These are phyloP conservation scores for Smutsia gigantea DNA, from an alignment of 2,797 vertebrate genomes.

Conservation along the genomic window DNA sequence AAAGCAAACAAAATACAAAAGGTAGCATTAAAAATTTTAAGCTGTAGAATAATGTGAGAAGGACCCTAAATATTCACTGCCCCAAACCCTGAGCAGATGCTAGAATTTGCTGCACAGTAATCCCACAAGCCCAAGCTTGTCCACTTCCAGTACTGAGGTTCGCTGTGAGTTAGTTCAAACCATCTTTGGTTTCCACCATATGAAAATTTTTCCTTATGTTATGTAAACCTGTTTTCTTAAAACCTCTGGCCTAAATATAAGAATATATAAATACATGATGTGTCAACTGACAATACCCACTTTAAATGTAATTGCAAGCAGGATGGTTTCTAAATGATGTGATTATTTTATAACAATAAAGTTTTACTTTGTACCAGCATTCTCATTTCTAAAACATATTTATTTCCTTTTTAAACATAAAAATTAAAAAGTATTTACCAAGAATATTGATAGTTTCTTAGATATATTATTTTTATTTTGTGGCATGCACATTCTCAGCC, in stretches of 20 bases:
- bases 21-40: neutral
- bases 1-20: neutral
- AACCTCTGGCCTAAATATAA: neutral
- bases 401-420: neutral
- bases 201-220: neutral
- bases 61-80: neutral
- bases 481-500: neutral
- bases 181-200: neutral
- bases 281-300: neutral
- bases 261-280: neutral
- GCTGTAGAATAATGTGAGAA: neutral
- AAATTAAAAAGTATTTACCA: slow-evolving; percentile 9
- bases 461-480: neutral
- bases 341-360: neutral
- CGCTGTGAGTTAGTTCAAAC: neutral
- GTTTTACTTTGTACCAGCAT: neutral
- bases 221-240: neutral
- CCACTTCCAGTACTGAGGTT: neutral
- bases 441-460: neutral
- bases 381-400: neutral
- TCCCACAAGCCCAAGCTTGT: neutral
- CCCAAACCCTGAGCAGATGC: neutral
- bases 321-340: neutral
- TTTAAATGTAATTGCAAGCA: neutral
- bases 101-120: neutral